phyloP scores from a whole-genome alignment of 2,113 vertebrate species.

The Catharus minimus region DNA sequence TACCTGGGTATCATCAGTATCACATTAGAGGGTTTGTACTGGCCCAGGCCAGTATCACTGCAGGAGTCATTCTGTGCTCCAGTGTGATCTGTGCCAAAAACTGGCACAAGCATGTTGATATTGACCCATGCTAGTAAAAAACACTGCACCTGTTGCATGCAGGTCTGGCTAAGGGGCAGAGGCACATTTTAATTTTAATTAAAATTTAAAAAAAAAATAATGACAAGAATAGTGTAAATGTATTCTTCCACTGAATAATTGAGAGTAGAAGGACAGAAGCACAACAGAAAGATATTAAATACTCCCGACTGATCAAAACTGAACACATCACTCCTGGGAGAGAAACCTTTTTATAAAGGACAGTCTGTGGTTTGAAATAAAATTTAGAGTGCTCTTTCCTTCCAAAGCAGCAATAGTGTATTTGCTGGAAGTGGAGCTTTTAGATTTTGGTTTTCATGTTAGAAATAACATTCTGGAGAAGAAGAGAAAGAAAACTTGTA shows the following conservation, averaged over 20 bases:
- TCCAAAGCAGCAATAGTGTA: neutral
- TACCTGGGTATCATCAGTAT: neutral
- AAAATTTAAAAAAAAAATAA: neutral
- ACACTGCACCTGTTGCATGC: neutral
- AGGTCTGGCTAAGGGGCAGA: neutral
- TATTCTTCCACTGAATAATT: neutral
- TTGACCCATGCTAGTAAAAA: neutral
- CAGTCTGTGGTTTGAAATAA: neutral
- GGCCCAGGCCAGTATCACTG: accelerated
- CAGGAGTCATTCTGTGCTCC: neutral
- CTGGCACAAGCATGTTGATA: neutral
- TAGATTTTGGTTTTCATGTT: neutral
- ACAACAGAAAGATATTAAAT: neutral
- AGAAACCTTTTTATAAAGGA: neutral
- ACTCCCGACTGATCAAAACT: neutral
- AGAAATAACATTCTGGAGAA: neutral
- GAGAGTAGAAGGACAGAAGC: neutral
- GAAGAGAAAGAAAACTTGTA: neutral
- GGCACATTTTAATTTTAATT: neutral
- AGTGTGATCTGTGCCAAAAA: neutral
- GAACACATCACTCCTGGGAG: neutral
- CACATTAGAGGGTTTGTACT: neutral
- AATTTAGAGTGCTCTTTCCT: neutral
- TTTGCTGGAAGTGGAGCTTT: neutral
- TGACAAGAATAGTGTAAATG: neutral